phyloP scores from a whole-genome alignment of 2,888 invertebrate species.

The Leptinotarsa rubiginosa region DNA sequence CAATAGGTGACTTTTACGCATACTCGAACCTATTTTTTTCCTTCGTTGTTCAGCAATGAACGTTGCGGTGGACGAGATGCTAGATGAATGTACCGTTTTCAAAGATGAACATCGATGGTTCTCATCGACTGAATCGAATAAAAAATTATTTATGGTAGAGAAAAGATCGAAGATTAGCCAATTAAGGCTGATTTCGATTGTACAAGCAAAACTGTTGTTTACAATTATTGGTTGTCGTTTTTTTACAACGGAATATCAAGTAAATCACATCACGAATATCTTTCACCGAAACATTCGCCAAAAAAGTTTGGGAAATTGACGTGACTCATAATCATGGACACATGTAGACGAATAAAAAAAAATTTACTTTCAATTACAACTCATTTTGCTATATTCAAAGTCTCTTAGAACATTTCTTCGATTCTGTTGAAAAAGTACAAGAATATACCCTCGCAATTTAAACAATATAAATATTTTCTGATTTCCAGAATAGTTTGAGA shows the following conservation, averaged over 20 bases:
- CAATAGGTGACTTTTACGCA: background rate
- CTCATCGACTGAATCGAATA: background rate
- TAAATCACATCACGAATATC: background rate
- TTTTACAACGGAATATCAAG: background rate
- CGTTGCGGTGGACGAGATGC: background rate
- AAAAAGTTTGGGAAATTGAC: too few species aligned
- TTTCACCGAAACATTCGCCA: background rate
- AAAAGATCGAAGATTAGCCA: conserved; percentile 18
- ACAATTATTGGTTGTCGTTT: background rate
- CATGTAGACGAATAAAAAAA: too few species aligned
- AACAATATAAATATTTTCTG: too few species aligned
- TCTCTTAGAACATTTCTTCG: too few species aligned
- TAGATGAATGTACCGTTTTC: background rate
- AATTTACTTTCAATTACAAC: too few species aligned
- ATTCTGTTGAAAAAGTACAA: too few species aligned
- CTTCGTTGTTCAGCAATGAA: background rate
- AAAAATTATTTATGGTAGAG: conserved; percentile 6
- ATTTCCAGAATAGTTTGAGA: too few species aligned
- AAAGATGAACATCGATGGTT: conserved; percentile 12
- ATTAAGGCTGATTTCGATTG: background rate
- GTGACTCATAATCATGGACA: too few species aligned
- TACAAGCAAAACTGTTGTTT: conserved; percentile 1
- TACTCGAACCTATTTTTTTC: background rate
- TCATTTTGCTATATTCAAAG: too few species aligned
- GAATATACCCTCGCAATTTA: too few species aligned